phyloP scores from a whole-genome alignment of 2,797 vertebrate species.

The Halcyon leucocephala region DNA sequence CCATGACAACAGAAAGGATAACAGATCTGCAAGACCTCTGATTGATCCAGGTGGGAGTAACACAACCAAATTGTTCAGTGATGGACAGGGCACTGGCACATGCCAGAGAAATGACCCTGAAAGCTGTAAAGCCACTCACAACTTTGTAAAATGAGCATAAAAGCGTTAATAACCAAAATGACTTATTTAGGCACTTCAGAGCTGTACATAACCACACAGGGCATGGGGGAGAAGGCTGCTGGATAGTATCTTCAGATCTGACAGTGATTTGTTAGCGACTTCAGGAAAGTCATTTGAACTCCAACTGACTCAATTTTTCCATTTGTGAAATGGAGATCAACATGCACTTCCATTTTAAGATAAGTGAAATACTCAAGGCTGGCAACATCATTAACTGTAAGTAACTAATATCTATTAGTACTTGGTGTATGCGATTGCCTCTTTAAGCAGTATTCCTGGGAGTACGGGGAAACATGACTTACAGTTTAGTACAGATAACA shows the following conservation, averaged over 20 bases:
- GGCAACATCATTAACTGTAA: constrained; percentile 40
- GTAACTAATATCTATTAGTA: constrained; percentile 60
- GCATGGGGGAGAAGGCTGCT: neutral
- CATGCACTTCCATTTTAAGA: constrained; percentile 48
- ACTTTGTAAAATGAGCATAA: neutral
- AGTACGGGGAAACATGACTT: neutral
- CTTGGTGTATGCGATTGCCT: neutral
- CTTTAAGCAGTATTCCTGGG: neutral
- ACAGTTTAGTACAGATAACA: constrained; percentile 45
- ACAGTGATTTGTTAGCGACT: constrained; percentile 43
- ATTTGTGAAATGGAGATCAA: constrained; percentile 63
- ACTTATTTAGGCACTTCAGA: neutral
- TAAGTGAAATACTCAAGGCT: constrained; percentile 50
- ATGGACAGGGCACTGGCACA: neutral
- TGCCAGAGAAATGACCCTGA: neutral
- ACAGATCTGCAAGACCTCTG: neutral
- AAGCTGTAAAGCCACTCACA: neutral
- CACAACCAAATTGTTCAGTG: neutral
- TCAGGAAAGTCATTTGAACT: constrained; percentile 49
- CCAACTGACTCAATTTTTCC: constrained; percentile 59
- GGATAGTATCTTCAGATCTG: constrained; percentile 29
- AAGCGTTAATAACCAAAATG: neutral
- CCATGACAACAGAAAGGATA: neutral
- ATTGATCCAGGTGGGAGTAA: neutral
- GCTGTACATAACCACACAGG: neutral